Conservation (phyloP, 1,140 invertebrate genomes). For the Temnothorax curvispinosus region DNA sequence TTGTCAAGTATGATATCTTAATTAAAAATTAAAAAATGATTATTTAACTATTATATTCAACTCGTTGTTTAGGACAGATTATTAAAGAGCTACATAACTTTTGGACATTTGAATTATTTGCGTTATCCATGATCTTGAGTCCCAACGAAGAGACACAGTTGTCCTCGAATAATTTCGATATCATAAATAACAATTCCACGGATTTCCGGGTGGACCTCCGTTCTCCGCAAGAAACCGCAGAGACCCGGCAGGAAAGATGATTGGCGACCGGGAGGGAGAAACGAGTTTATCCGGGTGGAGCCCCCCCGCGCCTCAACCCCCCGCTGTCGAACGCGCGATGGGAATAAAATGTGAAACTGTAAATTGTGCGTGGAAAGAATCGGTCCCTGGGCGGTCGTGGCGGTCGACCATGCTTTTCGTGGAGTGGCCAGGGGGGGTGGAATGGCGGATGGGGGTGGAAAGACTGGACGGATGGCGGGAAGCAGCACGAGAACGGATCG, state of each 20-base stretch:
- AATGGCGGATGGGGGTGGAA: background rate
- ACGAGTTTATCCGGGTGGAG: constrained; percentile 71
- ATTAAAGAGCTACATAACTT: background rate
- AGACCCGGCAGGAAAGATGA: constrained; percentile 63
- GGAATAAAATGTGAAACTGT: constrained; percentile 86
- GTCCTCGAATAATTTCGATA: constrained; percentile 13
- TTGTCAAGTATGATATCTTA: background rate
- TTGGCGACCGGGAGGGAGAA: constrained; percentile 60
- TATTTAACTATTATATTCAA: background rate
- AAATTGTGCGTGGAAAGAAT: constrained; percentile 86
- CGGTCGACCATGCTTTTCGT: constrained; percentile 69
- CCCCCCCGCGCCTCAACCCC: constrained; percentile 24
- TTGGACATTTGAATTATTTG: background rate
- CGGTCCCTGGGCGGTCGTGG: constrained; percentile 83
- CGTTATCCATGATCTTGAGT: background rate
- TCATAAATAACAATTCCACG: constrained; percentile 45
- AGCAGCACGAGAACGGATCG: constrained; percentile 9
- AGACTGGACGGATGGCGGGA: background rate
- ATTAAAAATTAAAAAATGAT: background rate
- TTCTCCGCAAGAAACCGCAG: constrained; percentile 34
- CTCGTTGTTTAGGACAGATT: background rate
- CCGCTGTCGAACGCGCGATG: constrained; percentile 80
- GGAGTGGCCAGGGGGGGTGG: constrained; percentile 58
- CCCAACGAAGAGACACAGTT: background rate
- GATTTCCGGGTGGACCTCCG: constrained; percentile 44